Evolutionary conservation across 2,113 vertebrate species (phyloP).

Genomic region (Phalacrocorax pelagicus): DNA sequence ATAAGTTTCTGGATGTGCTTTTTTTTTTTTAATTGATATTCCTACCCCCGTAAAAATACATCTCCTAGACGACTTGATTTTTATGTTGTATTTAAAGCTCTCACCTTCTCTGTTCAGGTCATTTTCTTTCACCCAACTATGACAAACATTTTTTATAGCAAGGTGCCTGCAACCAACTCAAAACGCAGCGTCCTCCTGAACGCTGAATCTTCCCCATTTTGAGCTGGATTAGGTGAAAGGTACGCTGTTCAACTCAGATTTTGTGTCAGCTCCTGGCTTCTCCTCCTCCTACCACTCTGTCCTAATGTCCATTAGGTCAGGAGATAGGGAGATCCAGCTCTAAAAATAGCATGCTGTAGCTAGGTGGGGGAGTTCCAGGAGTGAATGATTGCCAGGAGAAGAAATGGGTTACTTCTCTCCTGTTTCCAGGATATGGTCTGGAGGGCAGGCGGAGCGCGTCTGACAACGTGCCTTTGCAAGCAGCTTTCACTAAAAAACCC

Average conservation of each 20-base stretch:
- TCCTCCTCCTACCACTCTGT: neutral
- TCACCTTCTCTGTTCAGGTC: neutral
- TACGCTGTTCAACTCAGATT: neutral
- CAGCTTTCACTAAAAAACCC: neutral
- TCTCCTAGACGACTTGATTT: neutral
- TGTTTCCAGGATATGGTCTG: neutral
- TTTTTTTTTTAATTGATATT: neutral
- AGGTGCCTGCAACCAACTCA: neutral
- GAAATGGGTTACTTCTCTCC: neutral
- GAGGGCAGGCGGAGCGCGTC: neutral
- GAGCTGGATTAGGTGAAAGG: neutral
- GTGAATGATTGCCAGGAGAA: neutral
- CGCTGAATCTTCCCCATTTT: neutral
- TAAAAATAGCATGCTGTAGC: conserved; percentile 42
- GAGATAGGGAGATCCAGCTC: neutral
- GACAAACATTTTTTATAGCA: neutral
- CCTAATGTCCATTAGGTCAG: neutral
- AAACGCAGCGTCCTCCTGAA: neutral
- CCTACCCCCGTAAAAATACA: neutral
- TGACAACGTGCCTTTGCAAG: neutral
- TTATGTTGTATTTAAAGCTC: neutral
- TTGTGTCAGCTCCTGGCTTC: neutral
- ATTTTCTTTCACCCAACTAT: neutral
- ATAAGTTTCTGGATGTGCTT: neutral
- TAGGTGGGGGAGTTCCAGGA: conserved; percentile 1